Evolutionary conservation across 2,797 vertebrate genomes (phyloP).

Genomic region (Galago senegalensis): DNA sequence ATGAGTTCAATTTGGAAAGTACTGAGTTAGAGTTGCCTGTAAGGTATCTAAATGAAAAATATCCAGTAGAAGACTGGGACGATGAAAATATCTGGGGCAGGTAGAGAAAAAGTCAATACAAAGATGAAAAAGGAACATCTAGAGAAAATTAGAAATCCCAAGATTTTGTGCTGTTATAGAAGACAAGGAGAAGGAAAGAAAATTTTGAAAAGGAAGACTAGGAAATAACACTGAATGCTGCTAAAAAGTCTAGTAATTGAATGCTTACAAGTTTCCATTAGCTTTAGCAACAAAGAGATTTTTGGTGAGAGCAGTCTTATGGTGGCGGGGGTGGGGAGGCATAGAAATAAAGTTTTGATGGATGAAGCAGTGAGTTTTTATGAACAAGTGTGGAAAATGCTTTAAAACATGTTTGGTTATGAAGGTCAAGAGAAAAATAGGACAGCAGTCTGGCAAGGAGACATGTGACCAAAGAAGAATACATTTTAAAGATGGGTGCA

Average conservation of each 20-base stretch:
- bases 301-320: neutral
- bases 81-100: slow-evolving; percentile 18
- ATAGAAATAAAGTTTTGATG: neutral
- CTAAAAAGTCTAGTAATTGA: neutral
- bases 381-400: neutral
- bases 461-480: neutral
- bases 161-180: neutral
- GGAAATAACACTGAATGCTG: neutral
- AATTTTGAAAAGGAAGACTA: neutral
- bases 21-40: neutral
- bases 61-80: neutral
- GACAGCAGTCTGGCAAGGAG: neutral
- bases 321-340: neutral
- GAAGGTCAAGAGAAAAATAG: neutral
- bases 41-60: neutral
- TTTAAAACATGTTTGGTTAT: slow-evolving; percentile 39
- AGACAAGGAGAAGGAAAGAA: slow-evolving; percentile 18
- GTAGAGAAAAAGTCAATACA: neutral
- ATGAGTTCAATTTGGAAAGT: neutral
- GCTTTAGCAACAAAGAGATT: slow-evolving; percentile 23
- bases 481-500: neutral
- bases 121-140: slow-evolving; percentile 1
- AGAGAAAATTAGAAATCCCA: slow-evolving; percentile 54
- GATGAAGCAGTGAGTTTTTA: neutral
- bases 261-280: neutral